Percentiles rank a stretch among this genome's conserved stretches.
phyloP scores from a whole-genome alignment of 37 sponge, comb jelly and placozoan genomes.

The Theonella swinhoei region DNA sequence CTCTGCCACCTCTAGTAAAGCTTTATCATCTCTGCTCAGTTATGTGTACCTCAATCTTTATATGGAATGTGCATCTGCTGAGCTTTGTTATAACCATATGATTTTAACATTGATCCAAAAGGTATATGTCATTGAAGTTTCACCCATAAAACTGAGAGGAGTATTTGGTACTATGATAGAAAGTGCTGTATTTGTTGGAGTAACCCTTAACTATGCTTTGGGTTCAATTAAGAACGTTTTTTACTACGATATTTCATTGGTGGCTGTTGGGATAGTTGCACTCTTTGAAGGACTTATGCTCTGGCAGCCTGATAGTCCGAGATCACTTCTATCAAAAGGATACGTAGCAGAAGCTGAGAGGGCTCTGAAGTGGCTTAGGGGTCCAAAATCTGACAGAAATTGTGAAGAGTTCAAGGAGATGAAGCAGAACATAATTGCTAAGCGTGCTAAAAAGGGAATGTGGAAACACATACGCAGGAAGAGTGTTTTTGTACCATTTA shows the following conservation, averaged over 20 bases:
- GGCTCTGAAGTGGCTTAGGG: slow-evolving; percentile 52
- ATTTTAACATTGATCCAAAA: no score
- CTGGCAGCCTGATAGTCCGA: slow-evolving; percentile 65
- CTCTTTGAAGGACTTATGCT: neutral
- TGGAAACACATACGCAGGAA: neutral
- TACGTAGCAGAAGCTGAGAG: slow-evolving; percentile 16
- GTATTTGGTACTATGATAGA: slow-evolving; percentile 31
- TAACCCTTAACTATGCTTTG: slow-evolving; percentile 6
- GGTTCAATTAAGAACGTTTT: slow-evolving; percentile 12
- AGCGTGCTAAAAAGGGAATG: no score
- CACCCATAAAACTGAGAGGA: slow-evolving; percentile 12
- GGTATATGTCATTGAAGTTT: slow-evolving; percentile 41
- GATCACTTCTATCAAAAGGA: slow-evolving; percentile 50
- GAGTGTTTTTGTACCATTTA: neutral
- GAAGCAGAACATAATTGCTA: slow-evolving; percentile 21
- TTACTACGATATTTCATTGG: slow-evolving; percentile 33
- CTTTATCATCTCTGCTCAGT: neutral
- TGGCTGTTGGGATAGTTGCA: neutral
- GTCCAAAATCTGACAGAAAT: slow-evolving; percentile 20
- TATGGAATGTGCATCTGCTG: no score
- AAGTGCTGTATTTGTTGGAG: neutral
- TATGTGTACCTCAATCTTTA: no score
- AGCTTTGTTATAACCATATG: no score
- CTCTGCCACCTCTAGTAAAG: no score
- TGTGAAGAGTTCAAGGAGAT: slow-evolving; percentile 25